Conservation (phyloP, 37 sponge, comb jelly and placozoan species). For the Geodia barretti region DNA sequence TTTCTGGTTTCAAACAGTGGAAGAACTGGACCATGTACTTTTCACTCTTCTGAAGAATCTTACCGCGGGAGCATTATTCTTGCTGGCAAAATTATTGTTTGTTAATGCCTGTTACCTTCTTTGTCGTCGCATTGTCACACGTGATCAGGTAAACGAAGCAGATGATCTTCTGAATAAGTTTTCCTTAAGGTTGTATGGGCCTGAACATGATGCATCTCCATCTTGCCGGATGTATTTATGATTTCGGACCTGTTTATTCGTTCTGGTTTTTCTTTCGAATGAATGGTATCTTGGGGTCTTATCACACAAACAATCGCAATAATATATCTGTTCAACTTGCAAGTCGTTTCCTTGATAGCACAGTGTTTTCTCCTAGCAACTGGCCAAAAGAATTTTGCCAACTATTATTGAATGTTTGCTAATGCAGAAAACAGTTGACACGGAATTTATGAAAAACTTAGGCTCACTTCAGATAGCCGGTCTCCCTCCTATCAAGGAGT, state of each 20-base stretch:
- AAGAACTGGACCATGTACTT: slow-evolving; percentile 39
- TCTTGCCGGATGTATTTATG: too few relatives aligned
- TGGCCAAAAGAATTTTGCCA: slow-evolving; percentile 17
- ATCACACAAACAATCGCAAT: slow-evolving; percentile 51
- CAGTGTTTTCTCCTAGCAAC: not conserved
- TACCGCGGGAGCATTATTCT: too few relatives aligned
- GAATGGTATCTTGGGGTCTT: slow-evolving; percentile 62
- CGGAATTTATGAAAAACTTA: not conserved
- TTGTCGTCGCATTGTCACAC: not conserved
- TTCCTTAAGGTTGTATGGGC: slow-evolving; percentile 43
- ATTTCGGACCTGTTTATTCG: slow-evolving; percentile 50
- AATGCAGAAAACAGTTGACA: too few relatives aligned
- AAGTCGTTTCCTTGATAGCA: slow-evolving; percentile 33
- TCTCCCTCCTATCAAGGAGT: too few relatives aligned
- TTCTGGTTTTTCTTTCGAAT: slow-evolving; percentile 58
- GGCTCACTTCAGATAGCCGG: not conserved
- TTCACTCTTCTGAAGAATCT: slow-evolving; percentile 15
- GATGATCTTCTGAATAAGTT: slow-evolving; percentile 18
- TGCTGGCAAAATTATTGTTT: too few relatives aligned
- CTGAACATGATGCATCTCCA: too few relatives aligned
- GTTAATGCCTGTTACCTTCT: slow-evolving; percentile 43
- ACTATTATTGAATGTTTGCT: too few relatives aligned
- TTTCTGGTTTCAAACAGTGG: slow-evolving; percentile 70
- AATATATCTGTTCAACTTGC: slow-evolving; percentile 45
- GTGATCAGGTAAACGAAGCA: slow-evolving; percentile 15